These are phyloP conservation scores for Drosophila sp. DNA, from an alignment of 1,140 invertebrate genomes.

Conservation along the genomic window DNA sequence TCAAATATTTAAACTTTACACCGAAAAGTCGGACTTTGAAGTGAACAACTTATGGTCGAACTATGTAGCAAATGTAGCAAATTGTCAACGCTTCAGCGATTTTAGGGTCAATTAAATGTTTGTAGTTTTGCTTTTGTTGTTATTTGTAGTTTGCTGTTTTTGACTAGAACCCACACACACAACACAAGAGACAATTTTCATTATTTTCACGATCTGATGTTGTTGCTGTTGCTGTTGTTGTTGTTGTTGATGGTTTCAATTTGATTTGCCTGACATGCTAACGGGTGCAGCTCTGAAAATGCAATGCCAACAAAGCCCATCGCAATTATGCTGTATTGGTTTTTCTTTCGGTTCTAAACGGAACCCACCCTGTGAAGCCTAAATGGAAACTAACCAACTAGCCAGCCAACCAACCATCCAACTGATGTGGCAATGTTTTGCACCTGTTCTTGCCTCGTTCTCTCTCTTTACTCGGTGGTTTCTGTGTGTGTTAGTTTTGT, in stretches of 20 bases:
- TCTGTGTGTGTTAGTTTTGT: slow-evolving; percentile 50
- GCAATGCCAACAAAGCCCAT: slow-evolving; percentile 37
- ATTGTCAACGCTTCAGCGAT: slow-evolving; percentile 54
- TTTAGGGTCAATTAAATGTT: slow-evolving; percentile 78
- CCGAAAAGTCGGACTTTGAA: neutral
- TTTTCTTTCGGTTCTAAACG: slow-evolving; percentile 33
- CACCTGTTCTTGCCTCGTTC: slow-evolving; percentile 57
- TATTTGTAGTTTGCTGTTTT: neutral
- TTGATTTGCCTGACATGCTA: slow-evolving; percentile 42
- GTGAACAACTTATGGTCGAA: neutral
- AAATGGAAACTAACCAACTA: neutral
- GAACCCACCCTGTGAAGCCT: slow-evolving; percentile 48
- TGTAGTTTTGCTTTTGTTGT: slow-evolving; percentile 59
- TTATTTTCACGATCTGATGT: slow-evolving; percentile 23
- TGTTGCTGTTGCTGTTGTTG: slow-evolving; percentile 32
- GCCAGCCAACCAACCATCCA: slow-evolving; percentile 13
- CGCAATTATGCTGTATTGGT: slow-evolving; percentile 75
- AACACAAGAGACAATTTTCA: slow-evolving; percentile 12
- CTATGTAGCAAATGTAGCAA: slow-evolving; percentile 11
- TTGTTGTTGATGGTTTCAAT: slow-evolving; percentile 47
- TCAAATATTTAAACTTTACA: neutral
- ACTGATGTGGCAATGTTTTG: slow-evolving; percentile 53
- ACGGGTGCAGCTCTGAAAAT: slow-evolving; percentile 63
- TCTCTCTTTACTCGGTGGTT: neutral
- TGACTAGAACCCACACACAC: slow-evolving; percentile 7